Evolutionary conservation across 2,113 vertebrate species (phyloP).

Genomic region (Chiloscyllium plagiosum): DNA sequence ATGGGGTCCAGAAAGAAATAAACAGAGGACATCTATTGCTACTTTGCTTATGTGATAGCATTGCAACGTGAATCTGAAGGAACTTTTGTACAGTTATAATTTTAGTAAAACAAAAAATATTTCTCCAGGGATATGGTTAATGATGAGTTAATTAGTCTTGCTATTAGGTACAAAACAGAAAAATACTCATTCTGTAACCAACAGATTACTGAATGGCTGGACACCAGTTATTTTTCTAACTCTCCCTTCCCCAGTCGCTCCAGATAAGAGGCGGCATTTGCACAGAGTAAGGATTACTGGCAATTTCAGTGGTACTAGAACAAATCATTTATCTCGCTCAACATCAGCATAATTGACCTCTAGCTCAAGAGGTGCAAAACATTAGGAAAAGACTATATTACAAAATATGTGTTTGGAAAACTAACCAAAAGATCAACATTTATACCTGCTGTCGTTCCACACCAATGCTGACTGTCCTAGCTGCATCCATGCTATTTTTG

Average conservation of each 20-base stretch:
- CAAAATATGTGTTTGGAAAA: background rate
- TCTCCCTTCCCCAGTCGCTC: background rate
- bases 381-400: background rate
- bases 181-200: background rate
- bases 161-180: background rate
- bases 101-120: background rate
- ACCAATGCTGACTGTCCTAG: slow-evolving; percentile 59
- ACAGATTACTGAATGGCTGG: background rate
- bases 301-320: background rate
- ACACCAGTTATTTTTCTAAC: background rate
- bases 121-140: background rate
- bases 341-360: background rate
- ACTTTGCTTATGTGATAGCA: background rate
- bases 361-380: background rate
- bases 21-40: background rate
- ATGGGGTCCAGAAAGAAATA: background rate
- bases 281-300: background rate
- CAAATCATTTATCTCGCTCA: background rate
- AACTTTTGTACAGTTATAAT: background rate
- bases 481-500: slow-evolving; percentile 79
- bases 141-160: background rate
- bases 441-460: slow-evolving; percentile 89
- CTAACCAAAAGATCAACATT: background rate
- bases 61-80: background rate
- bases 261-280: background rate